These are phyloP conservation scores for Heteromormyrus szaboi DNA, from an alignment of 2,797 vertebrate genomes.

Conservation along the genomic window DNA sequence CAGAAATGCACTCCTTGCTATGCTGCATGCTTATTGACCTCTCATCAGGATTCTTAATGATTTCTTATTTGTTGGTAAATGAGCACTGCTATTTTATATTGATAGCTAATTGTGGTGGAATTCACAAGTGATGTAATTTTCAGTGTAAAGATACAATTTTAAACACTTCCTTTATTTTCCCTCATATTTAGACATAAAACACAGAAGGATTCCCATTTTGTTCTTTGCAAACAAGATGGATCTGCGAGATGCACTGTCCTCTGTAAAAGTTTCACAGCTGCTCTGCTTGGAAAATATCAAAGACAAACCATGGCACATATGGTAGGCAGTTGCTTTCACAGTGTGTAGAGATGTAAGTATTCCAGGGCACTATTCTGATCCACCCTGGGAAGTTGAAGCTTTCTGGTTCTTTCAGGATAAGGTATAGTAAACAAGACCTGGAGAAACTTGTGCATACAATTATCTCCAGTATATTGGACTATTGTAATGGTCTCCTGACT, in stretches of 20 bases:
- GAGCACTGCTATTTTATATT: neutral
- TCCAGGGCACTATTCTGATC: neutral
- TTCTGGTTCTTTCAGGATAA: neutral
- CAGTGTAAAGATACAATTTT: neutral
- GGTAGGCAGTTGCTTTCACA: conserved; percentile 58
- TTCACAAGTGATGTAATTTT: neutral
- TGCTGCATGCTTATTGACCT: neutral
- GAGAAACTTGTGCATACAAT: neutral
- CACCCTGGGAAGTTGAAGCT: neutral
- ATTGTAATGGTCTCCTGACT: neutral
- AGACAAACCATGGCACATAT: conserved; percentile 99
- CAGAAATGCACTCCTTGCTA: neutral
- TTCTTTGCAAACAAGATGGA: conserved; percentile 99
- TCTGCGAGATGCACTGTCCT: conserved; percentile 85
- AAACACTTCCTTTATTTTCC: neutral
- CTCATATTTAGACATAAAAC: conserved; percentile 74
- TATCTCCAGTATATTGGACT: neutral
- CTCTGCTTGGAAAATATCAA: conserved; percentile 92
- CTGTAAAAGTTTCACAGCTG: conserved; percentile 92
- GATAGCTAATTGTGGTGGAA: neutral
- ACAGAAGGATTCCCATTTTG: conserved; percentile 89
- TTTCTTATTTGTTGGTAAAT: neutral
- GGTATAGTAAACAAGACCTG: neutral
- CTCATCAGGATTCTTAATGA: neutral
- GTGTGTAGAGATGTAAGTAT: neutral